Percentiles rank a stretch among this genome's conserved stretches.
Evolutionary conservation across 92 coral and sea anemone genomes (phyloP).

Genomic region (Virgularia gustaviana): DNA sequence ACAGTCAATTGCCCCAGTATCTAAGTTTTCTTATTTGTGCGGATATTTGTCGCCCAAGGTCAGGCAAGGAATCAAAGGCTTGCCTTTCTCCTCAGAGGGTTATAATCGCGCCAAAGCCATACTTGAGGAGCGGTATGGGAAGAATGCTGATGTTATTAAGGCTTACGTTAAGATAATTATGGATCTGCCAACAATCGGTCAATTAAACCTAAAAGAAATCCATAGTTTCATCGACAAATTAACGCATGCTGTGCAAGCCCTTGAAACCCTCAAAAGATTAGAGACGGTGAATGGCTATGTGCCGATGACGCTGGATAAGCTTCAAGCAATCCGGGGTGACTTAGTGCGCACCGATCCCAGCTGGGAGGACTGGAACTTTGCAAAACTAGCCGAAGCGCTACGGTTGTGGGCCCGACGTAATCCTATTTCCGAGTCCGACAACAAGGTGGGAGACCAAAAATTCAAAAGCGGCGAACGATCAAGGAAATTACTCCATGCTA

Average conservation of each 20-base stretch:
- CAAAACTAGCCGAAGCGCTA: slow-evolving; percentile 33
- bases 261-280: slow-evolving; percentile 6
- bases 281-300: slow-evolving; percentile 30
- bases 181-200: slow-evolving; percentile 18
- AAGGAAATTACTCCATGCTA: slow-evolving; percentile 22
- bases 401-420: slow-evolving; percentile 39
- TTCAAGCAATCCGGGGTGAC: slow-evolving; percentile 22
- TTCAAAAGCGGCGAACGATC: neutral
- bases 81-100: slow-evolving; percentile 6
- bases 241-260: slow-evolving; percentile 14
- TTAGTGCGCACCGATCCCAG: slow-evolving; percentile 19
- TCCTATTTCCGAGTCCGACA: slow-evolving; percentile 14
- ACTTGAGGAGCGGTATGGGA: slow-evolving; percentile 8
- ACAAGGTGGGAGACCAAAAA: slow-evolving; percentile 15
- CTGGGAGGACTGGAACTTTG: slow-evolving; percentile 27
- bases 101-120: slow-evolving; percentile 9
- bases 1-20: too few species aligned
- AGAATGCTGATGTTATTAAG: slow-evolving; percentile 4
- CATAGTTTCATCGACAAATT: slow-evolving; percentile 3
- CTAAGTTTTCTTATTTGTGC: too few species aligned
- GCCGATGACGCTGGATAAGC: slow-evolving; percentile 17
- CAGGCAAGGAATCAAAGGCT: too few species aligned
- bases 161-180: slow-evolving; percentile 2
- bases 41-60: too few species aligned
- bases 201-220: slow-evolving; percentile 13